Conservation (phyloP, 2,113 vertebrate species). For the Lanius ludovicianus region DNA sequence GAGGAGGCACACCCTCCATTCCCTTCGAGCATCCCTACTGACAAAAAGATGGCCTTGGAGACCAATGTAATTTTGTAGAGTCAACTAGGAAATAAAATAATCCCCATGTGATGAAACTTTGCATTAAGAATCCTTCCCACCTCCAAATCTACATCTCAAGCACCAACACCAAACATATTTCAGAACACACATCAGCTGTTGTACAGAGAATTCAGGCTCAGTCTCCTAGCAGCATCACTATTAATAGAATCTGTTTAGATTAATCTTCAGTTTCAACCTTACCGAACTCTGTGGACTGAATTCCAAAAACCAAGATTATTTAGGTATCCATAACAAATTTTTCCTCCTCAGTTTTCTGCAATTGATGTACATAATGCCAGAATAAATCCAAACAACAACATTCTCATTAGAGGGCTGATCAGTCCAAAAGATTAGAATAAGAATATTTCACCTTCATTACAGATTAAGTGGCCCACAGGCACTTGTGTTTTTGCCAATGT, state of each 20-base stretch:
- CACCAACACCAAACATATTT: conserved; percentile 44
- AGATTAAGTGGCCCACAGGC: neutral
- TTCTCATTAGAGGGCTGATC: neutral
- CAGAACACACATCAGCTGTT: conserved; percentile 60
- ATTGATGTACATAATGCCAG: neutral
- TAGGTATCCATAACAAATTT: neutral
- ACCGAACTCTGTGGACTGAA: conserved; percentile 22
- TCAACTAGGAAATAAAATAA: conserved; percentile 8
- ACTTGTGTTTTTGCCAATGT: neutral
- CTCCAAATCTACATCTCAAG: conserved; percentile 6
- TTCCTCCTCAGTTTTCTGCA: neutral
- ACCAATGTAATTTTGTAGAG: neutral
- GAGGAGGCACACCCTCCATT: neutral
- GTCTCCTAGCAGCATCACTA: conserved; percentile 70
- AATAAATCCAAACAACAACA: neutral
- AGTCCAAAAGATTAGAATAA: neutral
- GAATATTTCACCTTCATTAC: neutral
- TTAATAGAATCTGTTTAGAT: conserved; percentile 68
- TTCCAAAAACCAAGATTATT: neutral
- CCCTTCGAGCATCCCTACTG: neutral
- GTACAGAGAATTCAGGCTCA: conserved; percentile 48
- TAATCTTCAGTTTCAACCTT: conserved; percentile 62
- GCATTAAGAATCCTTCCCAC: neutral
- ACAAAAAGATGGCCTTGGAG: neutral
- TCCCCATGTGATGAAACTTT: neutral